These are phyloP conservation scores for Busseola fusca DNA, from an alignment of 2,888 invertebrate species.

Conservation along the genomic window DNA sequence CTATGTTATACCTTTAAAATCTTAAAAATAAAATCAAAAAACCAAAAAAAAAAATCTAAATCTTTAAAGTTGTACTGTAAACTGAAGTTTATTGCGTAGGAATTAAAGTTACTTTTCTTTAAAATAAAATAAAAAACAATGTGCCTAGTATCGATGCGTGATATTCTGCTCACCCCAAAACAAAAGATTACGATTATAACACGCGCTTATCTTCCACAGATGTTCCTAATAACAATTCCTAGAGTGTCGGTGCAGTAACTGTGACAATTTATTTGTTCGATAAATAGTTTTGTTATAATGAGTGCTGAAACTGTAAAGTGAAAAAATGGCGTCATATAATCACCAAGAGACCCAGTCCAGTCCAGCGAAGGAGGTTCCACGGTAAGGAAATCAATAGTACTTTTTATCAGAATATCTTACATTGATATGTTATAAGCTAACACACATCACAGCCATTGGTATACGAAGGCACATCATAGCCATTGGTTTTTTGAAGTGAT, in stretches of 20 bases:
- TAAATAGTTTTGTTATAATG: constrained; percentile 63
- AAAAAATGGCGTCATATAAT: constrained; percentile 78
- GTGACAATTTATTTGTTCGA: constrained; percentile 44
- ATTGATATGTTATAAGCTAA: background rate
- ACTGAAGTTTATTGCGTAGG: too few species aligned
- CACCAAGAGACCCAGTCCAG: constrained; percentile 83
- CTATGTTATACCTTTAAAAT: too few species aligned
- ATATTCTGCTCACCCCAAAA: constrained; percentile 30
- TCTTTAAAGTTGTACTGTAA: too few species aligned
- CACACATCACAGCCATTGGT: too few species aligned
- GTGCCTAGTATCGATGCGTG: constrained; percentile 2
- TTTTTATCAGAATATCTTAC: background rate
- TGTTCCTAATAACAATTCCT: constrained; percentile 60
- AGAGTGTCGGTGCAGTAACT: constrained; percentile 59
- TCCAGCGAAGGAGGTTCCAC: constrained; percentile 80
- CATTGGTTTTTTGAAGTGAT: too few species aligned
- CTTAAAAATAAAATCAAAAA: too few species aligned
- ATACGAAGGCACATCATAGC: too few species aligned
- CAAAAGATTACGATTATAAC: constrained; percentile 8
- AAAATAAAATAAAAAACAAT: background rate
- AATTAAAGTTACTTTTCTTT: too few species aligned
- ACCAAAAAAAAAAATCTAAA: too few species aligned
- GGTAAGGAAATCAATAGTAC: constrained; percentile 67
- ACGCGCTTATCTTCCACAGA: constrained; percentile 52
- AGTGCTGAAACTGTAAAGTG: constrained; percentile 68